These are phyloP conservation scores for Solen grandis DNA, from an alignment of 1,140 invertebrate genomes.

Conservation along the genomic window DNA sequence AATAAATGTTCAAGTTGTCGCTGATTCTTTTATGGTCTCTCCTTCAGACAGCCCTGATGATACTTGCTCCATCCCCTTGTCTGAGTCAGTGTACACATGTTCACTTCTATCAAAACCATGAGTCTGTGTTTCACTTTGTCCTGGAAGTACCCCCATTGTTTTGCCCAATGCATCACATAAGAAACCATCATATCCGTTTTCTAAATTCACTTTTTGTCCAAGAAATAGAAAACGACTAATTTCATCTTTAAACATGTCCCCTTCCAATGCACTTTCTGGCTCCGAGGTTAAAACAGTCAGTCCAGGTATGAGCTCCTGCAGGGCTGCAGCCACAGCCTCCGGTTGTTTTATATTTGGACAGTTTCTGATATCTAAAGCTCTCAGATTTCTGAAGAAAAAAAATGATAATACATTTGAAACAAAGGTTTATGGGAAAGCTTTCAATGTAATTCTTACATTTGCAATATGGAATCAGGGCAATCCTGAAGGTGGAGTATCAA, in stretches of 20 bases:
- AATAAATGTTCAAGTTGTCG: too few relatives aligned
- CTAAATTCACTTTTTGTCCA: not conserved
- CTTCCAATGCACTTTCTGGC: not conserved
- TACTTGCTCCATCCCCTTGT: too few relatives aligned
- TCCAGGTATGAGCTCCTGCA: conserved; percentile 23
- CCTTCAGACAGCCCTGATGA: too few relatives aligned
- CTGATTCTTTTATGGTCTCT: too few relatives aligned
- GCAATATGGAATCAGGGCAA: not conserved
- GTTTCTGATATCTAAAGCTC: conserved; percentile 23
- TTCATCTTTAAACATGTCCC: conserved; percentile 4
- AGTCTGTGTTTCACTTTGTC: not conserved
- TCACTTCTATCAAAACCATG: not conserved
- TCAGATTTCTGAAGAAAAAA: conserved; percentile 29
- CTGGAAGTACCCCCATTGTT: not conserved
- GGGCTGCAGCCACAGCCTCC: conserved; percentile 20
- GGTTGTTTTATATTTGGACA: conserved; percentile 9
- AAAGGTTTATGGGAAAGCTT: not conserved
- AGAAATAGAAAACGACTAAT: conserved; percentile 26
- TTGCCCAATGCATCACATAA: not conserved
- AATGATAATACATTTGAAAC: not conserved
- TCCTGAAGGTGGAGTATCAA: not conserved
- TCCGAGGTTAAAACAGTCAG: conserved; percentile 15
- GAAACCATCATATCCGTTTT: not conserved
- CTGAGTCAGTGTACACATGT: too few relatives aligned
- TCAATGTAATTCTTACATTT: not conserved